Evolutionary conservation across 2,797 vertebrate genomes (phyloP).

Genomic region (Monodelphis domestica): DNA sequence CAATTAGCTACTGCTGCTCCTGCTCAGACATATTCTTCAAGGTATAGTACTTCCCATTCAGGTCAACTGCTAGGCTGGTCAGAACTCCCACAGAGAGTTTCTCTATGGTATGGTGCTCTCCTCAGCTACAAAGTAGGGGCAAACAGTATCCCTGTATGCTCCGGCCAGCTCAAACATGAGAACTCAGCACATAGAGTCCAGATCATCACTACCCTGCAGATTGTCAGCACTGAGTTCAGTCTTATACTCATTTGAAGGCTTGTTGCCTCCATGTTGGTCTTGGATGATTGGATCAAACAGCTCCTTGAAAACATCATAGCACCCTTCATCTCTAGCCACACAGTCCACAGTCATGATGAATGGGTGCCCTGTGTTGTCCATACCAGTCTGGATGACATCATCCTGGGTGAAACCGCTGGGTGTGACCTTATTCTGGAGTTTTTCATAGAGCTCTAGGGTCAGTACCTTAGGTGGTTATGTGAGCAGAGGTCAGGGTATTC

Average conservation of each 20-base stretch:
- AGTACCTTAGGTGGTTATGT: constrained; percentile 93
- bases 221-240: constrained; percentile 92
- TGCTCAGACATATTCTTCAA: constrained; percentile 95
- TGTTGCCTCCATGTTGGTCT: constrained; percentile 96
- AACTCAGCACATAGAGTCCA: constrained; percentile 96
- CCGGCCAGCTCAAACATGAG: constrained; percentile 95
- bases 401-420: constrained; percentile 94
- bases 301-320: constrained; percentile 93
- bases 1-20: constrained; percentile 96
- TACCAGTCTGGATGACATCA: constrained; percentile 95
- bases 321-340: constrained; percentile 95
- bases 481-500: constrained; percentile 94
- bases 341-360: constrained; percentile 97
- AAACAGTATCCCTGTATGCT: constrained; percentile 95
- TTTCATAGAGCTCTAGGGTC: constrained; percentile 90
- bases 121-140: constrained; percentile 96
- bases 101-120: constrained; percentile 94
- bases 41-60: constrained; percentile 95
- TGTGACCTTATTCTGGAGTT: constrained; percentile 91
- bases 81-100: constrained; percentile 94
- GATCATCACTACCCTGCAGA: constrained; percentile 96
- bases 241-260: constrained; percentile 96
- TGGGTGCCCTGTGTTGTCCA: constrained; percentile 98
- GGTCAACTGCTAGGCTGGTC: constrained; percentile 91
- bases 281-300: constrained; percentile 94